Evolutionary conservation across 2,797 vertebrate species (phyloP).

Genomic region (Mycteria americana): DNA sequence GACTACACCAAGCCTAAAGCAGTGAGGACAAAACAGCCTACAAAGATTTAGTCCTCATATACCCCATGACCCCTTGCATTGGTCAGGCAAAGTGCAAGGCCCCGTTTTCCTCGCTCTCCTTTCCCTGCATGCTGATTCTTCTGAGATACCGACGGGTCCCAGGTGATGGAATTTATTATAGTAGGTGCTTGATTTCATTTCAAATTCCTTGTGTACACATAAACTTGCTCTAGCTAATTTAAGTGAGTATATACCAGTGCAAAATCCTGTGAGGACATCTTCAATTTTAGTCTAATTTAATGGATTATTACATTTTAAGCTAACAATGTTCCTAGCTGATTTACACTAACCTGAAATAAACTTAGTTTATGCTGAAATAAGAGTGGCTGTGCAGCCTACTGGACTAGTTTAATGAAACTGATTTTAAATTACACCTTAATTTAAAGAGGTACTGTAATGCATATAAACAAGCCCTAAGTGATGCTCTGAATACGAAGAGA

Average conservation of each 20-base stretch:
- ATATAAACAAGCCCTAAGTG: slow-evolving; percentile 26
- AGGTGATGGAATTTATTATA: neutral
- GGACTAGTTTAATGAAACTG: slow-evolving; percentile 17
- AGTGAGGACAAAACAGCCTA: neutral
- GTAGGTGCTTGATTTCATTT: neutral
- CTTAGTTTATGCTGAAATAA: slow-evolving; percentile 4
- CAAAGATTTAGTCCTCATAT: neutral
- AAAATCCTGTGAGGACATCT: neutral
- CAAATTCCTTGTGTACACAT: neutral
- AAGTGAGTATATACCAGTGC: neutral
- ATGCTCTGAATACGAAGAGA: neutral
- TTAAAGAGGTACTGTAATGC: slow-evolving; percentile 7
- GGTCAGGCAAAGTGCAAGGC: neutral
- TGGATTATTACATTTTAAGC: slow-evolving; percentile 38
- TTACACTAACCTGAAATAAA: slow-evolving; percentile 33
- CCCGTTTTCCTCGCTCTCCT: neutral
- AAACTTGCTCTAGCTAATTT: neutral
- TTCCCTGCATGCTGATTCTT: neutral
- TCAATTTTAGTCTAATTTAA: slow-evolving; percentile 29
- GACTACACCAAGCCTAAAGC: neutral
- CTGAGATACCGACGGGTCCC: fast-evolving
- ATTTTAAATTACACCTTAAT: slow-evolving; percentile 44
- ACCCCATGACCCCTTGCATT: fast-evolving
- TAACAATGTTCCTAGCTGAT: slow-evolving; percentile 31
- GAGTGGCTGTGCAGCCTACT: neutral